Conservation (phyloP, 1,140 invertebrate genomes). For the Thalassaphorura encarpata region DNA sequence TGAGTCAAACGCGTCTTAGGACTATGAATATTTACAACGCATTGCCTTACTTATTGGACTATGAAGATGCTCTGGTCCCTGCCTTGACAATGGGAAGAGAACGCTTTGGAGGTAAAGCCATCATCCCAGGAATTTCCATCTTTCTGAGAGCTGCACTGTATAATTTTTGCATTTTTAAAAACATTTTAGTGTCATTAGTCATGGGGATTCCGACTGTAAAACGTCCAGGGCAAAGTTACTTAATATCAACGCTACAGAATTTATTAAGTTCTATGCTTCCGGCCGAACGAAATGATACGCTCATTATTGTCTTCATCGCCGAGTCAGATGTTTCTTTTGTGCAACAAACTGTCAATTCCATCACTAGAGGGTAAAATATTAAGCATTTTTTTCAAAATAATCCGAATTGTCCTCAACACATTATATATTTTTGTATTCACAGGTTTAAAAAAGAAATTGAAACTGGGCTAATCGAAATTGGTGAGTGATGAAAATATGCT, state of each 20-base stretch:
- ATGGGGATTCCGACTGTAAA: conserved; percentile 82
- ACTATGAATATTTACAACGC: conserved; percentile 56
- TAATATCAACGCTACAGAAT: conserved; percentile 77
- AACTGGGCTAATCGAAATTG: conserved; percentile 75
- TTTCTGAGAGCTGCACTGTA: background rate
- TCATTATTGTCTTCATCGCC: conserved; percentile 85
- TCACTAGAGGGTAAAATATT: conserved; percentile 59
- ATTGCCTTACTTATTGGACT: conserved; percentile 72
- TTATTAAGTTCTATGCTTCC: conserved; percentile 67
- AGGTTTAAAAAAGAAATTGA: conserved; percentile 68
- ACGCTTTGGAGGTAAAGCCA: conserved; percentile 50
- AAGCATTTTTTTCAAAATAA: no score
- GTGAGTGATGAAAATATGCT: no score
- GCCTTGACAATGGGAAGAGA: conserved; percentile 64
- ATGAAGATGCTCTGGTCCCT: conserved; percentile 64
- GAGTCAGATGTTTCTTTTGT: conserved; percentile 45
- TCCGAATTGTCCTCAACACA: no score
- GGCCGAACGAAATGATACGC: conserved; percentile 62
- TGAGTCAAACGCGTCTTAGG: conserved; percentile 24
- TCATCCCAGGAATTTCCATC: background rate
- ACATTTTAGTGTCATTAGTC: conserved; percentile 70
- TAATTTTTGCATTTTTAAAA: conserved; percentile 26
- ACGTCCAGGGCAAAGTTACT: conserved; percentile 76
- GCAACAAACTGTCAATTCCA: conserved; percentile 37
- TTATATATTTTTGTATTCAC: conserved; percentile 32